A percentile compares a stretch with the other conserved stretches of the same genome.
phyloP scores from a whole-genome alignment of 2,113 vertebrate genomes.

The chimpanzee (Pan troglodytes) region NHGRI_mPanTro3-v2.1_pri NC_072421.2:117491001-117491500 shows the following conservation, averaged over 20 bases:
- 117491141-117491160: conserved; percentile 13
- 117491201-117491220: neutral
- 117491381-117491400: too few species aligned
- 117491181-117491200: neutral
- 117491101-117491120: neutral
- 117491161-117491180: neutral
- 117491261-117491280: neutral
- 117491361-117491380: too few species aligned
- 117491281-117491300: too few species aligned
- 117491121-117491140: neutral
- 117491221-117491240: neutral
- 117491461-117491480: too few species aligned
- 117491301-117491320: too few species aligned
- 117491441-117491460: too few species aligned
- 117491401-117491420: too few species aligned
- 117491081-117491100: neutral
- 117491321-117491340: too few species aligned
- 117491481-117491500: too few species aligned
- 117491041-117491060: neutral
- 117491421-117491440: too few species aligned
- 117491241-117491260: neutral
- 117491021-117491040: neutral
- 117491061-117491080: neutral
- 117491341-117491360: too few species aligned
- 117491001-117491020: too few species aligned